Evolutionary conservation across 2,888 invertebrate species (phyloP).

Genomic region (Drosophila nigritarsus): DNA sequence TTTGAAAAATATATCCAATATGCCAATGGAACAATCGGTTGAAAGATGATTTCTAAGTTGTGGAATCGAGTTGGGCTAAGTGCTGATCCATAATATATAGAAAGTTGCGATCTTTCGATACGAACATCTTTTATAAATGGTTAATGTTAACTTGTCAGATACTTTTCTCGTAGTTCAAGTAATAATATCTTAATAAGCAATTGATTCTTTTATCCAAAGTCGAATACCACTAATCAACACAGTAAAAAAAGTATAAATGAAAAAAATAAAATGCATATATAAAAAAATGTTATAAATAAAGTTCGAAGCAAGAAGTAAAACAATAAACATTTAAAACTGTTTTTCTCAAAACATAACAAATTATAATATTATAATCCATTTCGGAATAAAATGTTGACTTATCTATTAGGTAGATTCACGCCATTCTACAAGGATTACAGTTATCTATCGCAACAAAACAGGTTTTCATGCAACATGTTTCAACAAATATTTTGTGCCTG

Average conservation of each 20-base stretch:
- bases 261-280: too few relatives aligned
- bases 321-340: rapidly evolving
- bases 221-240: too few relatives aligned
- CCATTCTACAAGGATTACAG: background rate
- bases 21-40: background rate
- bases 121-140: too few relatives aligned
- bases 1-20: too few relatives aligned
- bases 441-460: background rate
- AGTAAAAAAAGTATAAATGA: rapidly evolving
- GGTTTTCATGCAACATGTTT: background rate
- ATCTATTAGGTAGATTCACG: background rate
- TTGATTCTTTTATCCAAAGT: rapidly evolving
- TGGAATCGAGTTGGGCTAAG: background rate
- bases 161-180: too few relatives aligned
- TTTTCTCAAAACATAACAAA: background rate
- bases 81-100: background rate
- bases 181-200: too few relatives aligned
- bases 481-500: background rate
- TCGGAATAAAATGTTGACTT: background rate
- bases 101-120: background rate
- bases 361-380: background rate
- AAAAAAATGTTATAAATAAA: background rate
- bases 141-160: too few relatives aligned
- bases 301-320: background rate
- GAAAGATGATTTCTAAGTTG: background rate